phyloP scores from a whole-genome alignment of 2,888 invertebrate species.

The Melanophora roralis region DNA sequence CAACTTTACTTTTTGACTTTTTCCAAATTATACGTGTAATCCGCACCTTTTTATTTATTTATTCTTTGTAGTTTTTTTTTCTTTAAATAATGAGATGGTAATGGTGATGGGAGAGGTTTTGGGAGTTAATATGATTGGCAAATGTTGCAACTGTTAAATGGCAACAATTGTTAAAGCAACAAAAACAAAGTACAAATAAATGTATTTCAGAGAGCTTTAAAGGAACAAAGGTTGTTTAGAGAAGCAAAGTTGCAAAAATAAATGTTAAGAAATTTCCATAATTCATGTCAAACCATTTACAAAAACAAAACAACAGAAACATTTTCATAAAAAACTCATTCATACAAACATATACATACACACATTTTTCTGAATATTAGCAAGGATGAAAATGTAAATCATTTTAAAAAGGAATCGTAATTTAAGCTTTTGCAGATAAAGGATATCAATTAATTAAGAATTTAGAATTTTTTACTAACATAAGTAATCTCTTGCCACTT shows the following conservation, averaged over 20 bases:
- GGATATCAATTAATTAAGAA: no score
- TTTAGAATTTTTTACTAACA: no score
- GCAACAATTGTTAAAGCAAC: constrained; percentile 21
- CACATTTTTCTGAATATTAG: no score
- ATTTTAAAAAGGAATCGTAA: no score
- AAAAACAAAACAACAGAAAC: background rate
- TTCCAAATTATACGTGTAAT: constrained; percentile 2
- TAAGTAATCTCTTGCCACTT: no score
- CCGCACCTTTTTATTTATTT: constrained; percentile 27
- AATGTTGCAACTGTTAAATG: constrained; percentile 37
- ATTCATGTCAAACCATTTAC: constrained; percentile 35
- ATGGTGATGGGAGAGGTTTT: background rate
- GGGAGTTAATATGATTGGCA: constrained; percentile 32
- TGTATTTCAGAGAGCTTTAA: background rate
- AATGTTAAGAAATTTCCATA: constrained; percentile 48
- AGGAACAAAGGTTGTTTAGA: constrained; percentile 12
- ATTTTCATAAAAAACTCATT: background rate
- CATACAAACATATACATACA: background rate
- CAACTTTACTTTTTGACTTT: background rate
- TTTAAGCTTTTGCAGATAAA: no score
- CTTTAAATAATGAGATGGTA: no score
- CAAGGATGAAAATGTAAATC: no score
- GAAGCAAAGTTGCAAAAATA: constrained; percentile 44
- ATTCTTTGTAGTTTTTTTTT: background rate
- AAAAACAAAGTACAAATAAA: background rate